Base-by-base conservation (phyloP, 2,797 vertebrate genomes). In the Geotrypetes seraphini region DNA sequence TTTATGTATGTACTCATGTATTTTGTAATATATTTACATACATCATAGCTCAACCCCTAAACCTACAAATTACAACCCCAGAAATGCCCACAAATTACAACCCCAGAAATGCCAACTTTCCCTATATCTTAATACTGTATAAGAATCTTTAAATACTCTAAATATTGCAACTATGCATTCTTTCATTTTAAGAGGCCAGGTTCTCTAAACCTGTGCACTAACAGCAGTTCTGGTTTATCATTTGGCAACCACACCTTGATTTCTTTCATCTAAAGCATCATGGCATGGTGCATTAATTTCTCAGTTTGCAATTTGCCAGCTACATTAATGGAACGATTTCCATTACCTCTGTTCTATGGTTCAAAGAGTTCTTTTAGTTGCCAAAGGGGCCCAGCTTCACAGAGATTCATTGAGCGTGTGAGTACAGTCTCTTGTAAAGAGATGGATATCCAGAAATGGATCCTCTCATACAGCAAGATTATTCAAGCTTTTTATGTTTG, bases 161-260 rank as follows among this genome's bases (percentile, higher is more conserved):
- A n/a, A n/a, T n/a, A n/a, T n/a, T n/a, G n/a, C n/a, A n/a, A n/a
- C n/a, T n/a, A n/a, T n/a, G n/a, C n/a, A n/a, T n/a, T n/a, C n/a
- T n/a, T n/a, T n/a, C n/a, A n/a, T n/a, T n/a, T n/a, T n/a, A n/a
- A n/a, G n/a, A n/a, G n/a, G n/a, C n/a, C n/a, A n/a, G n/a, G n/a
- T n/a, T n/a, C n/a, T n/a, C n/a, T n/a, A n/a, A n/a, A n/a, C n/a
- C n/a, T n/a, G n/a, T n/a, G n/a, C n/a, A n/a, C n/a, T n/a, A n/a
- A n/a, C n/a, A n/a, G n/a, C n/a, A n/a, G n/a, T n/a, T n/a, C n/a
- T n/a, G n/a, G n/a, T n/a, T 16, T 55, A 75, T 65, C 76, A 88
- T 81, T 81, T 70, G 12, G 61, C 60, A 76, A 45, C 70, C 66
- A 79, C 84, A 88, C 73, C 81, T 85, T 84, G 84, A 75, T 72